Evolutionary conservation across 1,140 invertebrate genomes (phyloP), one percentile per base, ranked within the genome.

Genomic region (Adoxophyes honmai): DNA sequence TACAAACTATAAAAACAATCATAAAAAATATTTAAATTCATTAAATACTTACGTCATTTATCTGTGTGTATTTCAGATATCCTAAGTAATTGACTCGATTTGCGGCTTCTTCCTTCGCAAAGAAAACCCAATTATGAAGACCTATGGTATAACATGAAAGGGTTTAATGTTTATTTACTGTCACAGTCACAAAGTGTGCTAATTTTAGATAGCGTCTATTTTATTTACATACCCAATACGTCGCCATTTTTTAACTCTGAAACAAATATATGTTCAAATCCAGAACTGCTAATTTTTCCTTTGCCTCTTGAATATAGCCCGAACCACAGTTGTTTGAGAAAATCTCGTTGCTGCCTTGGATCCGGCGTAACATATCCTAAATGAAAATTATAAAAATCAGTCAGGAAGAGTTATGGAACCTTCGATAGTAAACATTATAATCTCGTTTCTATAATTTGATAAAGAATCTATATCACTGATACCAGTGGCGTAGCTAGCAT

Each of bases 121-220:
- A 96, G 75, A 94, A 96, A n/a, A 97, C 90, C 96, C 96, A 98
- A 78, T 97, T 97, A 77, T 98, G 96, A 55, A 97, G 89, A 8
- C 96, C 96, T 70, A 90, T 90, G 34, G 95, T 86, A 68, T 92
- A 90, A 52, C n/a, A 36, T 34, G 55, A 42, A 16, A 57, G 57
- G 33, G 8, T 10, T 39, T 38, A 3, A 33, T 21, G 9, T 13
- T 14, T 55, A n/a, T n/a, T n/a, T n/a, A 10, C 34, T 55, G 13
- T 55, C 28, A 3, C 13, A n/a, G n/a, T n/a, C 8, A 53, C 14
- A 15, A 21, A 14, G 18, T 54, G 36, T 53, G 13, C 5, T 33
- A 59, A 10, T 55, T 34, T 36, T 21, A n/a, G 2, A 3, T 28
- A 28, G 6, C 21, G 6, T 28, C 6, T 28, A 28, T 28, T 28